Evolutionary conservation across 2,888 invertebrate genomes (phyloP).

Genomic region (Apodemia zela): DNA sequence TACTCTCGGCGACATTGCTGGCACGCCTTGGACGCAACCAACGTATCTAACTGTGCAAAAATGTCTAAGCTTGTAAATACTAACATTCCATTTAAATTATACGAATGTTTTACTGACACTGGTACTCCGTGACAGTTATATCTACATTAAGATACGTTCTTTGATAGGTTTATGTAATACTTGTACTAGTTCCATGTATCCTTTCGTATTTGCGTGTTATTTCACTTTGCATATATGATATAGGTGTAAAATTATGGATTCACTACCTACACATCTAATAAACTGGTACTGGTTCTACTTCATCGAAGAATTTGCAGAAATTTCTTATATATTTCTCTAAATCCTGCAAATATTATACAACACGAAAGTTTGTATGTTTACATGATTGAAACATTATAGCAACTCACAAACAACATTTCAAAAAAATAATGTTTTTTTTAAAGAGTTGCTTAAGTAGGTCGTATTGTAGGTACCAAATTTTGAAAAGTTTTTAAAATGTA

Average conservation of each 20-base stretch:
- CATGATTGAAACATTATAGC: too few species aligned
- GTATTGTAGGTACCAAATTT: too few species aligned
- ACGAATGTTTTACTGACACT: conserved; percentile 9
- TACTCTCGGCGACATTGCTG: conserved; percentile 59
- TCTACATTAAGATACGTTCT: conserved; percentile 10
- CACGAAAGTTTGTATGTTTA: too few species aligned
- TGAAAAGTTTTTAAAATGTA: too few species aligned
- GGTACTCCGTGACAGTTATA: conserved; percentile 8
- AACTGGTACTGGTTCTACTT: background rate
- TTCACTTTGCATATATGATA: background rate
- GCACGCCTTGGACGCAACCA: conserved; percentile 54
- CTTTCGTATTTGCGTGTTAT: background rate
- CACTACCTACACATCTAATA: background rate
- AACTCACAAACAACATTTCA: too few species aligned
- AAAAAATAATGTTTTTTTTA: too few species aligned
- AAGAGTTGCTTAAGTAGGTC: too few species aligned
- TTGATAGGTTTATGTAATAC: conserved; percentile 6
- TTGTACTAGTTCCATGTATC: background rate
- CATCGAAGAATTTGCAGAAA: too few species aligned
- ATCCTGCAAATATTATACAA: too few species aligned
- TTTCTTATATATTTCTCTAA: too few species aligned
- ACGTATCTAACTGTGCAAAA: conserved; percentile 46
- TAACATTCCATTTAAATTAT: conserved; percentile 24
- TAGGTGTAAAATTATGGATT: background rate
- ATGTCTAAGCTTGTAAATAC: conserved; percentile 27